Conservation (phyloP, 2,113 vertebrate species). For the Odocoileus hemionus region DNA sequence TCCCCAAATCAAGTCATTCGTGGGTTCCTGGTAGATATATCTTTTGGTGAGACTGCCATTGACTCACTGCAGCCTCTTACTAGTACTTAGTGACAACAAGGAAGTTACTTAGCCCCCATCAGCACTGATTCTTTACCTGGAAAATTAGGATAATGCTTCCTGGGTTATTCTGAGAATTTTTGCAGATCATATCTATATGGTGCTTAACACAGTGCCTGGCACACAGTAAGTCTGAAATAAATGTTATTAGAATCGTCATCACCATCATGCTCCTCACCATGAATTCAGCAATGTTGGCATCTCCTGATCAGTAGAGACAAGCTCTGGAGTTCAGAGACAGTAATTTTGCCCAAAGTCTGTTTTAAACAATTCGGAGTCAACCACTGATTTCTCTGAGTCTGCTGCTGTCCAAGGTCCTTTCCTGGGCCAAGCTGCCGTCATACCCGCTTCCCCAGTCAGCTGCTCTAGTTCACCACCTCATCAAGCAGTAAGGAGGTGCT, state of each 20-base stretch:
- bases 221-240: background rate
- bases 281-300: background rate
- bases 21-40: background rate
- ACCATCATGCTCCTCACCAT: too few relatives aligned
- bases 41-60: background rate
- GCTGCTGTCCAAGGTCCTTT: background rate
- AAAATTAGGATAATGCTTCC: background rate
- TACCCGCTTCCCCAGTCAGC: background rate
- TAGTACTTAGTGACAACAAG: background rate
- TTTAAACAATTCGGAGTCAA: background rate
- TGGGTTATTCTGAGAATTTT: background rate
- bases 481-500: background rate
- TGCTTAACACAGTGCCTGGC: background rate
- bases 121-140: background rate
- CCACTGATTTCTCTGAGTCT: too few relatives aligned
- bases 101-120: background rate
- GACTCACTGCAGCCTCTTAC: background rate
- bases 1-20: background rate
- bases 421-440: background rate
- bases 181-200: background rate
- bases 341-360: too few relatives aligned
- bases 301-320: background rate
- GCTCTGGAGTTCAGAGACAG: background rate
- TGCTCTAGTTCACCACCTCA: background rate
- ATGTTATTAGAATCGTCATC: accelerated